These are phyloP conservation scores for Pseudorectes ferrugineus DNA, from an alignment of 2,113 vertebrate species.

Conservation along the genomic window DNA sequence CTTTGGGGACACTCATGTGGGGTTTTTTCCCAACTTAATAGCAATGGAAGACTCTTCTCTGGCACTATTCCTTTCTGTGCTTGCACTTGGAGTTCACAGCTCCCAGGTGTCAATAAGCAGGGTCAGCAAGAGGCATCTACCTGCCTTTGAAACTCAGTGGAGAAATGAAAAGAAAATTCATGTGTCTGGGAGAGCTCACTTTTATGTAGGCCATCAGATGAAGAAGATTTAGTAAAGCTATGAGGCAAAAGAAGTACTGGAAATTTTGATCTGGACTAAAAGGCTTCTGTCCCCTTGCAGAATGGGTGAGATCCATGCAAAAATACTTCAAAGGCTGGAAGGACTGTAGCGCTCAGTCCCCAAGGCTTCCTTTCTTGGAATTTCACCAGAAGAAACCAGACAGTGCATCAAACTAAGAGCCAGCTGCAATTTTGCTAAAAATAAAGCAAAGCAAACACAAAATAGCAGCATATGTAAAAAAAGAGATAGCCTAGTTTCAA, in stretches of 20 bases:
- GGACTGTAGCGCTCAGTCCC: not conserved
- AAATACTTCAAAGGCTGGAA: not conserved
- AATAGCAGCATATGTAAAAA: not conserved
- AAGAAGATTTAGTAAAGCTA: not conserved
- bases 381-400: not conserved
- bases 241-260: not conserved
- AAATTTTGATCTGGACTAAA: not conserved
- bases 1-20: not conserved
- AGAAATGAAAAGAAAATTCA: not conserved
- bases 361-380: not conserved
- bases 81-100: not conserved
- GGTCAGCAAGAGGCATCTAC: not conserved
- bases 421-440: constrained; percentile 4
- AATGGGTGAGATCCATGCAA: not conserved
- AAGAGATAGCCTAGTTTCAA: not conserved
- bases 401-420: not conserved
- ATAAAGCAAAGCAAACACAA: not conserved
- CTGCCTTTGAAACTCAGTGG: not conserved
- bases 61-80: not conserved
- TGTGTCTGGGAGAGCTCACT: not conserved
- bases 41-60: not conserved
- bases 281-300: not conserved
- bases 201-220: not conserved
- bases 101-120: not conserved
- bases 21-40: not conserved